Conservation (phyloP, 2,113 vertebrate genomes). For the Paramisgurnus dabryanus region DNA sequence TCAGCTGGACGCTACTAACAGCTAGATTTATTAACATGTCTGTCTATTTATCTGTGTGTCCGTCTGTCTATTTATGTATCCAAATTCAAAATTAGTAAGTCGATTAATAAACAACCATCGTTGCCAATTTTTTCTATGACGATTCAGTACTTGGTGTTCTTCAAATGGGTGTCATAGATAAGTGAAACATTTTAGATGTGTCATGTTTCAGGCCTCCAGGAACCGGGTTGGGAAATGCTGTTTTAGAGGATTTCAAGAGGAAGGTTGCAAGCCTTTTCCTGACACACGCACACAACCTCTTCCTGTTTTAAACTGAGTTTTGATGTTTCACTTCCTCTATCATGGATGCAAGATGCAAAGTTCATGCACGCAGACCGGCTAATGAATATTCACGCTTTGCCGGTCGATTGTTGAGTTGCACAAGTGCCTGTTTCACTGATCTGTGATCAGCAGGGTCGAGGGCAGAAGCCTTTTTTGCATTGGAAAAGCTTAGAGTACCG, state of each 20-base stretch:
- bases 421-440: slow-evolving; percentile 28
- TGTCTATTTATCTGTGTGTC: too few species aligned
- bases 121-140: too few species aligned
- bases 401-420: slow-evolving; percentile 11
- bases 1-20: neutral
- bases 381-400: slow-evolving; percentile 46
- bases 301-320: slow-evolving; percentile 23
- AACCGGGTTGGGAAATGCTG: neutral
- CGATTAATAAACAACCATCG: too few species aligned
- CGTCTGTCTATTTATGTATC: too few species aligned
- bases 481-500: neutral
- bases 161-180: neutral
- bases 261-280: neutral
- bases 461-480: slow-evolving; percentile 17
- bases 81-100: too few species aligned
- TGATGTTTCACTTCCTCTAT: slow-evolving; percentile 26
- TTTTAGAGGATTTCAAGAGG: neutral
- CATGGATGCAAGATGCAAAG: neutral
- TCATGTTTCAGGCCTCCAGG: too few species aligned
- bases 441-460: slow-evolving; percentile 34
- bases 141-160: too few species aligned
- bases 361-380: neutral
- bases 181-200: neutral
- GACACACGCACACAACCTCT: neutral
- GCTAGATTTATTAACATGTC: neutral